Base-by-base conservation (phyloP, 2,797 vertebrate genomes). In the Muscicapa comitata region DNA sequence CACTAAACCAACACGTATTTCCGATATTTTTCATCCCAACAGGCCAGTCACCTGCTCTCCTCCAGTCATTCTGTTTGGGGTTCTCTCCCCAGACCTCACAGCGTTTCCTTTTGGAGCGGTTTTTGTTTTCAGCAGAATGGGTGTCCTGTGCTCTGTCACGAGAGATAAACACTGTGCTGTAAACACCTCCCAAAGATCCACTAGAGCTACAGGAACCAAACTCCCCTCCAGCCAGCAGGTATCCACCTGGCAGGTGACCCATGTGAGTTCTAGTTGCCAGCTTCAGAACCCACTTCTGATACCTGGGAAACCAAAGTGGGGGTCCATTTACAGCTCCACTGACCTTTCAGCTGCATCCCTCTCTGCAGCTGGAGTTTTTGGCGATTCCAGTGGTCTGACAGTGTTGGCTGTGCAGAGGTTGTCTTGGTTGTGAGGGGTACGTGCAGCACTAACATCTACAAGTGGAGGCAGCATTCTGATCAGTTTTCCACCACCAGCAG, bases 1-100 rank as follows among this genome's bases (percentile, higher is more conserved):
- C 99, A n/a, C 99, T 99, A 97, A 99, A 99, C 99, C 99, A 99
- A 96, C 99, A 99, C 0, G 99, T 99, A 92, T 99, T 99, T 31
- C 99, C 99, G 4, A 99, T 98, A 10, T 99, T 99, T 63, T 99
- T 99, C 91, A 99, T 98, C 21, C 99, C 99, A n/a, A 99, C 99
- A 0, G 99, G 99, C 99, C 99, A 99, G 54, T 98, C 98, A 2
- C 98, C 98, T 55, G 91, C 98, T 28, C 99, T 98, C 91, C 98
- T 98, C 98, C 99, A 99, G 91, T 99, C 98, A 14, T 90, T 98
- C 7, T 98, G 98, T 88, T 98, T 98, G 78, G 97, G 97, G 87
- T 94, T 98, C 83, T 99, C 99, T 42, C 97, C 98, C 98, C 99
- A 99, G 16, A 94, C 98, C 70, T 99, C 99, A 35, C 98, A 99